phyloP scores from a whole-genome alignment of 2,888 invertebrate genomes.

The Siphlonurus alternatus region DNA sequence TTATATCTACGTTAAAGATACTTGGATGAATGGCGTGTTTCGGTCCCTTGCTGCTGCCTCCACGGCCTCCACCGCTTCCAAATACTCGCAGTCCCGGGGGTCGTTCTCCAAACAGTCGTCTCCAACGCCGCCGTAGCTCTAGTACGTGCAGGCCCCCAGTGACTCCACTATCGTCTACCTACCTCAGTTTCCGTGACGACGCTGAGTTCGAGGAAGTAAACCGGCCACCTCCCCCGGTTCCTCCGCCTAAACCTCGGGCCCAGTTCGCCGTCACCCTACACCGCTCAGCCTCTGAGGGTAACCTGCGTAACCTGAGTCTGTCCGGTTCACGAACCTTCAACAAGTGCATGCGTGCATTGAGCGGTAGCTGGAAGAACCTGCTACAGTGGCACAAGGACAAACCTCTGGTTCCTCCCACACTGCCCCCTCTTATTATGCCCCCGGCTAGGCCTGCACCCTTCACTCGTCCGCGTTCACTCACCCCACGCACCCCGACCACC shows the following conservation, averaged over 20 bases:
- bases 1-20: no score
- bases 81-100: slow-evolving; percentile 15
- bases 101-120: background rate
- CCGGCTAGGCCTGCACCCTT: background rate
- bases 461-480: no score
- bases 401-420: background rate
- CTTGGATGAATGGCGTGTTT: slow-evolving; percentile 30
- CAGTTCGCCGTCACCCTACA: slow-evolving; percentile 29
- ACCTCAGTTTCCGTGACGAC: slow-evolving; percentile 38
- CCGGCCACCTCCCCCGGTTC: background rate
- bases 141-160: background rate
- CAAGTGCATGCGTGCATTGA: slow-evolving; percentile 55
- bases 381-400: slow-evolving; percentile 33
- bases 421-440: background rate
- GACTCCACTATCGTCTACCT: slow-evolving; percentile 31
- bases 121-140: background rate
- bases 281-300: slow-evolving; percentile 55
- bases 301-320: slow-evolving; percentile 26
- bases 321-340: slow-evolving; percentile 25
- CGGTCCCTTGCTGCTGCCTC: slow-evolving; percentile 39
- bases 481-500: no score
- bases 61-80: slow-evolving; percentile 21
- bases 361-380: slow-evolving; percentile 66
- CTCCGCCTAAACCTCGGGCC: background rate
- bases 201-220: slow-evolving; percentile 21